Evolutionary conservation across 2,797 vertebrate genomes (phyloP), one percentile per base, ranked within the genome.

Genomic region (Schizopygopsis malacanthus): DNA sequence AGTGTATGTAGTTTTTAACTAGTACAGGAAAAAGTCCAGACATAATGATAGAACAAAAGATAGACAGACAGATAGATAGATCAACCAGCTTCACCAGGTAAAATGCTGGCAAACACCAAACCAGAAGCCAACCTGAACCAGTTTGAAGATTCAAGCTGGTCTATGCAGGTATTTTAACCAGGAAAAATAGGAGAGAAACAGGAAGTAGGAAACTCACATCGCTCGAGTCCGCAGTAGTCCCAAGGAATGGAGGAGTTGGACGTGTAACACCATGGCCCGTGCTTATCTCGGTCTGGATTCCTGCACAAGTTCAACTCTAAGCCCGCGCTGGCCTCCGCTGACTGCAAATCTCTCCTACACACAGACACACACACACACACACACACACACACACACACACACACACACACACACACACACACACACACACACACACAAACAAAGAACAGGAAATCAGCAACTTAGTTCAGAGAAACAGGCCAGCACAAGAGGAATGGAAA

Each of bases 191-290:
- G 10, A 70, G 41, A 59, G 45, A 67, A 15, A 65, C 63, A 77
- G 7, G 45, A 69, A 45, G 47, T 65, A 76, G 47, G 28, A 65
- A 50, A 97, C 98, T 98, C 93, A 99, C 98, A 99, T 90, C 93
- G 96, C 90, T 96, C 97, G 90, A 99, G 95, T 88, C 95, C 96
- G 84, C 98, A 99, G 91, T 99, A 99, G 94, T 99, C 98, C 98
- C 98, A 99, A 83, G 97, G 96, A 93, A 98, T 87, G 1, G 95
- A 95, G 85, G 96, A 96, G 89, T 97, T 96, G 91, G 95, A 96
- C 6, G 98, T 99, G 94, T 98, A 98, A 92, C 98, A 99, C 98
- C 98, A 99, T 84, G 97, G 98, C 77, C 98, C 98, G 11, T 99
- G 98, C 90, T 96, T 97, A 93, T 99, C 98, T 83, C 96, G 95